Conservation (phyloP, 2,113 vertebrate species). For the Cettia cetti region DNA sequence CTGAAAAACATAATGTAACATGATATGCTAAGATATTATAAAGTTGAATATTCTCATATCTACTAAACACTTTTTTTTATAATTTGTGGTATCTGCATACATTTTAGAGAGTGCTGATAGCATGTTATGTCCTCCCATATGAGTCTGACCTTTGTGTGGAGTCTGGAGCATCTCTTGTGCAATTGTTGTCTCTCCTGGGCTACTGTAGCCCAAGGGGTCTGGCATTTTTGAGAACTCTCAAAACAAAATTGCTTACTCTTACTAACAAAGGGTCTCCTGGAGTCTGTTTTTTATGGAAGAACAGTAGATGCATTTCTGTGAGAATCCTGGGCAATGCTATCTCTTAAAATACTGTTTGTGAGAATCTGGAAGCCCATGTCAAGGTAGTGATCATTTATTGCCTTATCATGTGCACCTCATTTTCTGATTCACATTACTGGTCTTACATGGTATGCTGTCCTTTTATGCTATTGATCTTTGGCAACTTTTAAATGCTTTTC, state of each 20-base stretch:
- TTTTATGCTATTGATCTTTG: background rate
- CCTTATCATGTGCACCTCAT: background rate
- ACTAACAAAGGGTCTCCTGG: background rate
- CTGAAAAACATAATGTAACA: background rate
- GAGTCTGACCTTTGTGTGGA: background rate
- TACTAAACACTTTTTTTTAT: background rate
- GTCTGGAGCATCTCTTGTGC: background rate
- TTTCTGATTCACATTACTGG: background rate
- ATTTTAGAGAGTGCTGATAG: background rate
- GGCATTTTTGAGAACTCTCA: background rate
- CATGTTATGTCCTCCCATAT: background rate
- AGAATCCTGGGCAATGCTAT: background rate
- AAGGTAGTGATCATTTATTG: background rate
- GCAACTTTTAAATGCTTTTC: background rate
- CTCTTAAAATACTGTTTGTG: background rate
- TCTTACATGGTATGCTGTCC: background rate
- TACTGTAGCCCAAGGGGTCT: rapidly evolving
- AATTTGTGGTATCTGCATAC: background rate
- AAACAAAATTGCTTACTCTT: background rate
- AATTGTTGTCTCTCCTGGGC: background rate
- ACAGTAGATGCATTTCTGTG: background rate
- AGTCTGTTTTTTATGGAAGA: background rate
- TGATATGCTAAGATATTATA: background rate
- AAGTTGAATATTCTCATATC: background rate
- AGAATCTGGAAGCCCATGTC: background rate